Conservation (phyloP, 2,888 invertebrate genomes). For the Euphydryas editha region DNA sequence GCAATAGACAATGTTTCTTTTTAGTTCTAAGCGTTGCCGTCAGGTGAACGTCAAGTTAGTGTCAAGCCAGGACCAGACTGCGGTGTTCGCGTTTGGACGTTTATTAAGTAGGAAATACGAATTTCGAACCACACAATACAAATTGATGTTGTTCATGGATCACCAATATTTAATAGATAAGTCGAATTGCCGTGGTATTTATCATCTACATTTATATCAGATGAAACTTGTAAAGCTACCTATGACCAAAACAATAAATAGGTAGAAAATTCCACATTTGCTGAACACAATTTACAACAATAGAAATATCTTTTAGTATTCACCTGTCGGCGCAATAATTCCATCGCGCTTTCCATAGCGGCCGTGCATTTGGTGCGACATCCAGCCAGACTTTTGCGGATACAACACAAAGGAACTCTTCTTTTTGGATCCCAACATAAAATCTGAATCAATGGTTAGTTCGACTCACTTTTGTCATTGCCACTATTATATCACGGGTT, state of each 20-base stretch:
- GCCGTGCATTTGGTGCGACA: slow-evolving; percentile 60
- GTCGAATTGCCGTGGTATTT: slow-evolving; percentile 16
- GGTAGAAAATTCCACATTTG: slow-evolving; percentile 27
- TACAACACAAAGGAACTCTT: slow-evolving; percentile 70
- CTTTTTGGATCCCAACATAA: slow-evolving; percentile 71
- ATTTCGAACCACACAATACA: slow-evolving; percentile 49
- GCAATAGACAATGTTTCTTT: slow-evolving; percentile 57
- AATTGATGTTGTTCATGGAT: slow-evolving; percentile 53
- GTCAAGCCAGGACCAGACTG: slow-evolving; percentile 56
- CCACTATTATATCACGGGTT: slow-evolving; percentile 70
- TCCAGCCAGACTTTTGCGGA: slow-evolving; percentile 70
- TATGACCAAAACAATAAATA: slow-evolving; percentile 11
- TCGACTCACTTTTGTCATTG: slow-evolving; percentile 79
- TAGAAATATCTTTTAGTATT: slow-evolving; percentile 70
- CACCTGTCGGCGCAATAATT: slow-evolving; percentile 72
- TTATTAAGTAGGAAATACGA: slow-evolving; percentile 71
- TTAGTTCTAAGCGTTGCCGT: slow-evolving; percentile 58
- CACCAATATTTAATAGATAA: slow-evolving; percentile 44
- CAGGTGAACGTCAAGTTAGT: slow-evolving; percentile 69
- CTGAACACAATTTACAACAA: slow-evolving; percentile 57
- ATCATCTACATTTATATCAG: slow-evolving; percentile 9
- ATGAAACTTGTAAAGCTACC: slow-evolving; percentile 11
- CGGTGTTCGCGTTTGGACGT: slow-evolving; percentile 54
- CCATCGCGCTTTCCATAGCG: slow-evolving; percentile 59
- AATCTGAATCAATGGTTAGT: slow-evolving; percentile 82